phyloP scores from a whole-genome alignment of 2,888 invertebrate species.

The Tetragonula carbonaria region DNA sequence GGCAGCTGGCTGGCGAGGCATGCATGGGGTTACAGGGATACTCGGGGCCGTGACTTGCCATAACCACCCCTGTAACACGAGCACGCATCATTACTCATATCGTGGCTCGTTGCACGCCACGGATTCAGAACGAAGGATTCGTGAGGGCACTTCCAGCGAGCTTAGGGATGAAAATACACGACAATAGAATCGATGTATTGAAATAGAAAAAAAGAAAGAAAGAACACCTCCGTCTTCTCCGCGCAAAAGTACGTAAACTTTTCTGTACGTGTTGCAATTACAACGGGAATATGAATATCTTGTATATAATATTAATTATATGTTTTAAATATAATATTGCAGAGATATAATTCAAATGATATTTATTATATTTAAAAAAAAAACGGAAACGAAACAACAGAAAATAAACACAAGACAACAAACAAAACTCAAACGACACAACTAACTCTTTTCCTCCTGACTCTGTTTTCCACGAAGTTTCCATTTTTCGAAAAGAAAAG shows the following conservation, averaged over 20 bases:
- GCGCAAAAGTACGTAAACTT: not conserved
- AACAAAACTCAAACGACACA: too few species aligned
- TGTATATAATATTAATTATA: too few species aligned
- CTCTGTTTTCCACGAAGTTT: too few species aligned
- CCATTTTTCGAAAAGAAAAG: too few species aligned
- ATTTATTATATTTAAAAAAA: too few species aligned
- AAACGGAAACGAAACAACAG: too few species aligned
- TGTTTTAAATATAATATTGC: too few species aligned
- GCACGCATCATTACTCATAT: constrained; percentile 84
- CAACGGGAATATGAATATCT: not conserved
- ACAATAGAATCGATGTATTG: constrained; percentile 52
- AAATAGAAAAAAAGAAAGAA: not conserved
- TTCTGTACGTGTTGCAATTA: not conserved
- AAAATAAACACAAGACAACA: too few species aligned
- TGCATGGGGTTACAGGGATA: constrained; percentile 74
- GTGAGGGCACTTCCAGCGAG: constrained; percentile 69
- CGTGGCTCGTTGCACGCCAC: constrained; percentile 81
- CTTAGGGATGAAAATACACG: constrained; percentile 63
- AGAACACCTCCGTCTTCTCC: not conserved
- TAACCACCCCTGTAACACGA: constrained; percentile 79
- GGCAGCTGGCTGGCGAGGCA: constrained; percentile 69
- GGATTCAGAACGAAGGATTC: constrained; percentile 69
- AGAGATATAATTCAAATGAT: too few species aligned
- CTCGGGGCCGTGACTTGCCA: constrained; percentile 82
- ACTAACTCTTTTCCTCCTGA: too few species aligned